A percentile compares a stretch with the other conserved stretches of the same genome.
These are phyloP conservation scores for Anarrhichthys ocellatus DNA, from an alignment of 2,113 vertebrate species.

Conservation along the genomic window DNA sequence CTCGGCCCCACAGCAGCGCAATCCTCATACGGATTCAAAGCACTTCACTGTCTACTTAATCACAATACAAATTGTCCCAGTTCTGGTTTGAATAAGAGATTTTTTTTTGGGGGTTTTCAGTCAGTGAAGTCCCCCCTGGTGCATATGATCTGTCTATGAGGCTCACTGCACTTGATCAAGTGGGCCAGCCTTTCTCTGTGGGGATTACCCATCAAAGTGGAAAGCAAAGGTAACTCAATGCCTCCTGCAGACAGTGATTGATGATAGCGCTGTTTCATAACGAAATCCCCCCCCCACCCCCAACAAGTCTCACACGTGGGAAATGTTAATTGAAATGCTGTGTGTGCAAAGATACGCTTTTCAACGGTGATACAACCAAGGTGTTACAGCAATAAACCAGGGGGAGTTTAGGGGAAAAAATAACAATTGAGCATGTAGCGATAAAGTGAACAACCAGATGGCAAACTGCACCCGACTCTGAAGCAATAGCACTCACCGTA, in stretches of 20 bases:
- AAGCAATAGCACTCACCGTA: constrained; percentile 59
- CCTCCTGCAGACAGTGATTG: constrained; percentile 84
- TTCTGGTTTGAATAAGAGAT: constrained; percentile 69
- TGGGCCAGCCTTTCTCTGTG: constrained; percentile 74
- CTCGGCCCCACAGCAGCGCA: constrained; percentile 57
- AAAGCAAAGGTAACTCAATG: constrained; percentile 82
- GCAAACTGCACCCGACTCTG: constrained; percentile 33
- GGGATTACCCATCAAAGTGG: constrained; percentile 84
- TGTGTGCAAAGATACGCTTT: constrained; percentile 67
- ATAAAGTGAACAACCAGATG: constrained; percentile 36
- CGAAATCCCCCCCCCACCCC: constrained; percentile 63
- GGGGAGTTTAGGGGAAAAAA: constrained; percentile 2
- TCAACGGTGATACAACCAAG: constrained; percentile 44
- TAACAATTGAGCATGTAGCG: constrained; percentile 14
- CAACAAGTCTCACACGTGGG: constrained; percentile 73
- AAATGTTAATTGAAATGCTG: constrained; percentile 83
- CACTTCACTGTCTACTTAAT: constrained; percentile 77
- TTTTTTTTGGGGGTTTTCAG: constrained; percentile 48
- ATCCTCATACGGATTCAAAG: constrained; percentile 71
- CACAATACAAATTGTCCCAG: constrained; percentile 76
- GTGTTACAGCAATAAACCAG: constrained; percentile 50
- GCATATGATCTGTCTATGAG: constrained; percentile 76
- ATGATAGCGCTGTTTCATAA: constrained; percentile 81
- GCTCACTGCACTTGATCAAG: constrained; percentile 84
- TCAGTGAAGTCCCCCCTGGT: constrained; percentile 63